Evolutionary conservation across 2,888 invertebrate species (phyloP), one percentile per base, ranked within the genome.

Genomic region (Uloborus plumipes): DNA sequence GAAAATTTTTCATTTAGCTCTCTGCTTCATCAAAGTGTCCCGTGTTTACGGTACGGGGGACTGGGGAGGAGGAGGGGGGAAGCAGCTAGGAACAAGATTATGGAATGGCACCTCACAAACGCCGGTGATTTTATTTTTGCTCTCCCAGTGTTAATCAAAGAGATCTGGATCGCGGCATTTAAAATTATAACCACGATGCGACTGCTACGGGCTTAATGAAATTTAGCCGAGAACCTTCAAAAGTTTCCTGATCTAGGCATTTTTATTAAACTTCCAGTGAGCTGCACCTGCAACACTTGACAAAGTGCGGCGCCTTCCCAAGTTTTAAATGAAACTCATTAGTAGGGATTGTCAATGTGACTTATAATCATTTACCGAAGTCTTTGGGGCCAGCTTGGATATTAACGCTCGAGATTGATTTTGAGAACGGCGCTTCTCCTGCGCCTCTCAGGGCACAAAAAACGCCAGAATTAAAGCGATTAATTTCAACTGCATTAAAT

Each of bases 311-410:
- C 80, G 59, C 82, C 39, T 69, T 71, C 70, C 74, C 74, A 81
- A 81, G 74, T 75, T 82, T 76, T 82, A 82, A 82, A 76, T 82
- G 76, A 76, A 82, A 82, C 82, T 82, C 82, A 82, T 82, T 82
- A 82, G 76, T 53, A 65, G 15, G 76, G 72, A 82, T 82, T 82
- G 82, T 82, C 82, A 76, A 82, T 82, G 70, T 76, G 71, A 82
- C 82, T 82, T 76, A 71, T 71, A 82, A 82, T 82, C 82, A 82
- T 82, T 82, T 82, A 82, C 82, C 82, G 82, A 82, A 76, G 71
- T 71, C 70, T 69, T 75, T 69, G 62, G 74, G 64, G 51, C 39
- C 39, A 50, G 51, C 65, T 53, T 76, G 76, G 82, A 82, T 76
- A 82, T 82, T 82, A 76, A 71, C 75, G 71, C 49, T 70, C 58